Percentiles rank a stretch among this genome's conserved stretches.
These are phyloP conservation scores for Drosophila bunnanda DNA, from an alignment of 2,888 invertebrate species.

Conservation along the genomic window DNA sequence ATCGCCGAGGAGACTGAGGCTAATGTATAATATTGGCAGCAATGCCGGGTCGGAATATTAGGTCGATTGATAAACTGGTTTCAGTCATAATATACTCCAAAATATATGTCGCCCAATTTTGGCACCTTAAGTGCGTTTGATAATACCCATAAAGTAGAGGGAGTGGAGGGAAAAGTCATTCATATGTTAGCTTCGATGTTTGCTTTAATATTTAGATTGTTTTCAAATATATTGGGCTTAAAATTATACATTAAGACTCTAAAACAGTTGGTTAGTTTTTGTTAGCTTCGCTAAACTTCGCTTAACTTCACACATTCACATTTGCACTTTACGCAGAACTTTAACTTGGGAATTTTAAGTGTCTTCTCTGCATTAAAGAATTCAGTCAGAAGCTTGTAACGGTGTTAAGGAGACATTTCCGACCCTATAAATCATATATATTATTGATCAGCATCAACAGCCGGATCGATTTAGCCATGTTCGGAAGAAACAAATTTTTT, in stretches of 20 bases:
- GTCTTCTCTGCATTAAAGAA: too few species aligned
- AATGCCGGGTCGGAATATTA: background rate
- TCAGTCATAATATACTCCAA: background rate
- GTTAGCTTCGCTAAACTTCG: too few species aligned
- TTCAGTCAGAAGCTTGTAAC: too few species aligned
- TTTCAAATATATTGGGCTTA: background rate
- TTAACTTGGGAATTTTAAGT: too few species aligned
- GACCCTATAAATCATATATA: too few species aligned
- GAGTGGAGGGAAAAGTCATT: background rate
- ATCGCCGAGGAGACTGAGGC: background rate
- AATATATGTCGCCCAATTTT: background rate
- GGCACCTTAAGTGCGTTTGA: constrained; percentile 4
- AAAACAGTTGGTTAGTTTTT: too few species aligned
- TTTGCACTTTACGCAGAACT: too few species aligned
- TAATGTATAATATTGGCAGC: constrained; percentile 9
- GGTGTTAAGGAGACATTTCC: too few species aligned
- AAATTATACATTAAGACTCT: background rate
- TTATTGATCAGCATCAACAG: too few species aligned
- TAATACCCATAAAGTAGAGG: background rate
- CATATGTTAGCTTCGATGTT: background rate
- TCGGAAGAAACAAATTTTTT: too few species aligned
- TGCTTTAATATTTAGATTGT: background rate
- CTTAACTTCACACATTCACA: too few species aligned
- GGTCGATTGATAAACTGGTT: constrained; percentile 13
- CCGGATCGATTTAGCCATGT: too few species aligned